Percentiles rank a stretch among this genome's conserved stretches.
Conservation (phyloP, 2,113 vertebrate species). For the Otocyon megalotis region DNA sequence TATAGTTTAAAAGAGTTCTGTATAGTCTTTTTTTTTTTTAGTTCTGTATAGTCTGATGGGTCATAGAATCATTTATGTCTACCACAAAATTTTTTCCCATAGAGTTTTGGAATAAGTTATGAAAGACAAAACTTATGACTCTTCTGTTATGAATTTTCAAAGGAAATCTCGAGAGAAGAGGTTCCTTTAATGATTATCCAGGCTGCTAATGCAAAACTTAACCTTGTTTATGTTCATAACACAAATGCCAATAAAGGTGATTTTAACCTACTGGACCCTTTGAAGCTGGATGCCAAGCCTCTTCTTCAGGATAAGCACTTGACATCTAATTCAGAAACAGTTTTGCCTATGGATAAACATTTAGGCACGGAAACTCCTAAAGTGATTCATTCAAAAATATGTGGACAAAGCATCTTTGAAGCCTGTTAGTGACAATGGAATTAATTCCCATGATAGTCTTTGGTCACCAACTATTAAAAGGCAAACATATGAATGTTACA, state of each 20-base stretch:
- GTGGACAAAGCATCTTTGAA: constrained; percentile 76
- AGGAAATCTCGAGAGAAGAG: constrained; percentile 84
- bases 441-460: constrained; percentile 87
- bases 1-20: not conserved
- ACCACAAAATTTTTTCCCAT: not conserved
- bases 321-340: constrained; percentile 57
- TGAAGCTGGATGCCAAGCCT: constrained; percentile 79
- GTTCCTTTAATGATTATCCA: constrained; percentile 55
- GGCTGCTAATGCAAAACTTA: constrained; percentile 69
- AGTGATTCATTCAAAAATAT: constrained; percentile 45
- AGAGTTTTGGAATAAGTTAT: constrained; percentile 43
- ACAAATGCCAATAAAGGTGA: constrained; percentile 25
- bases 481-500: constrained; percentile 68
- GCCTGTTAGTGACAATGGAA: constrained; percentile 53
- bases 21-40: too few relatives aligned
- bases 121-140: constrained; percentile 33
- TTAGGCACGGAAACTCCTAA: constrained; percentile 75
- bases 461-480: constrained; percentile 88
- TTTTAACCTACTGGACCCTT: constrained; percentile 68
- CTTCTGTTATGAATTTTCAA: constrained; percentile 29
- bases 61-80: constrained; percentile 27
- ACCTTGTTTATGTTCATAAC: constrained; percentile 83
- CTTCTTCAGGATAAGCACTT: constrained; percentile 83
- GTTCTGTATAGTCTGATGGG: not conserved
- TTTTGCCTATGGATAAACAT: constrained; percentile 77